phyloP scores from a whole-genome alignment of 2,888 invertebrate species.

The Siphonodentalium dalli region DNA sequence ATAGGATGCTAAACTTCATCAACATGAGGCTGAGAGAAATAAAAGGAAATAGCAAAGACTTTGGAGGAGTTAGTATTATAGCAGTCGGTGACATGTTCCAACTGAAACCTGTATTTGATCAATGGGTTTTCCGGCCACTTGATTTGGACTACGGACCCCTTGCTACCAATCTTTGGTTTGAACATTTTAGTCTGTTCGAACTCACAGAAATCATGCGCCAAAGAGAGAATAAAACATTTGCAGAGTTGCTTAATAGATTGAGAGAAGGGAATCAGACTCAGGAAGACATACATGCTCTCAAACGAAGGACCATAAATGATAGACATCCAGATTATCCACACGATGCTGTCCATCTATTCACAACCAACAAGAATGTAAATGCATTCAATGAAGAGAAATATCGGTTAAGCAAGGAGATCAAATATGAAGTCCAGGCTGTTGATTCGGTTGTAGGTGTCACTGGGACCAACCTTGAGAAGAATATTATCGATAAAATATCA shows the following conservation, averaged over 20 bases:
- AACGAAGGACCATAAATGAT: conserved; percentile 1
- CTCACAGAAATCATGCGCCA: conserved; percentile 31
- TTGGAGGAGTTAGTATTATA: conserved; percentile 30
- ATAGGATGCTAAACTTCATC: conserved; percentile 28
- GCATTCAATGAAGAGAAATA: conserved; percentile 8
- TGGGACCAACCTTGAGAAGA: conserved; percentile 4
- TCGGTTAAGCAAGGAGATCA: background rate
- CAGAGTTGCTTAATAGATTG: conserved; percentile 27
- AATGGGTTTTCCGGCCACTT: conserved; percentile 6
- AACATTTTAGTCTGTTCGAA: conserved; percentile 9
- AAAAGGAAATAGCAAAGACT: conserved; percentile 20
- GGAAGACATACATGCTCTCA: conserved; percentile 14
- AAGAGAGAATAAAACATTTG: conserved; percentile 30
- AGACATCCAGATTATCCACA: background rate
- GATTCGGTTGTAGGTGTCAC: conserved; percentile 21
- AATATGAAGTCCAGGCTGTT: conserved; percentile 9
- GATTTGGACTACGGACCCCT: background rate
- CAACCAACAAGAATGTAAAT: conserved; percentile 10
- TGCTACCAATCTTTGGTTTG: conserved; percentile 12
- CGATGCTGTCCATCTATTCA: conserved; percentile 18
- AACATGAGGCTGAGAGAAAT: conserved; percentile 27
- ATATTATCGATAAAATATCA: conserved; percentile 24
- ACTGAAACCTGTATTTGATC: conserved; percentile 20
- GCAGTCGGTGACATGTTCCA: conserved; percentile 28
- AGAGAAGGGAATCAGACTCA: conserved; percentile 21